Evolutionary conservation across 2,797 vertebrate genomes (phyloP), one percentile per base, ranked within the genome.

Genomic region (Hoplostethus atlanticus): DNA sequence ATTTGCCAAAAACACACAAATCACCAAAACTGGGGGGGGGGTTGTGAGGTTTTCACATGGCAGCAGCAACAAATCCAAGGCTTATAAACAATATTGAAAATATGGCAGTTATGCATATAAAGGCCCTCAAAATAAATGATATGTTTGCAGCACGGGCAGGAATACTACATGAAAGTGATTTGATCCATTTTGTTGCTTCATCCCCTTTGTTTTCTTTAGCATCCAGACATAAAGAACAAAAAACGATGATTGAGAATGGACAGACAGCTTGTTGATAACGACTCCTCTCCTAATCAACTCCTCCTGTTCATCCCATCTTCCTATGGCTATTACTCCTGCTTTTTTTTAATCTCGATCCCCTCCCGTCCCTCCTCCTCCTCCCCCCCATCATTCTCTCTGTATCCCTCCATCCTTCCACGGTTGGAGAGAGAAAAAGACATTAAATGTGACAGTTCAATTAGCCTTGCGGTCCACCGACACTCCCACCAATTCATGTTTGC

Each of bases 391-490:
- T 83, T 87, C 81, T 79, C 54, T 54, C 50, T 63, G 3, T 52
- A 38, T 56, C 59, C 48, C 75, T 57, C 62, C 60, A 50, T 77
- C 62, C 74, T 79, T 71, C 76, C 85, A 64, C 47, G 25, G 21
- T 21, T 2, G 57, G 53, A 71, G 69, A 71, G 34, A 25, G 57
- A n/a, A 25, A 31, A 53, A 56, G 51, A 65, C 70, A 81, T 80
- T 85, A 81, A 87, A 83, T 69, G 74, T 83, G 87, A 90, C 92
- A 89, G 86, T 92, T 94, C 90, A 94, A 95, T 94, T 95, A 94
- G 89, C 87, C 87, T 86, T 47, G 70, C 77, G 78, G 67, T 84
- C 62, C 47, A 38, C 11, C 11, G 84, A 87, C 86, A 91, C 92
- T 61, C 93, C 93, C 90, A 92, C 91, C 69, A 77, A 90, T 86